A percentile compares a stretch with the other conserved stretches of the same genome.
Conservation (phyloP, 2,113 vertebrate species). For the Butastur rufipennis region DNA sequence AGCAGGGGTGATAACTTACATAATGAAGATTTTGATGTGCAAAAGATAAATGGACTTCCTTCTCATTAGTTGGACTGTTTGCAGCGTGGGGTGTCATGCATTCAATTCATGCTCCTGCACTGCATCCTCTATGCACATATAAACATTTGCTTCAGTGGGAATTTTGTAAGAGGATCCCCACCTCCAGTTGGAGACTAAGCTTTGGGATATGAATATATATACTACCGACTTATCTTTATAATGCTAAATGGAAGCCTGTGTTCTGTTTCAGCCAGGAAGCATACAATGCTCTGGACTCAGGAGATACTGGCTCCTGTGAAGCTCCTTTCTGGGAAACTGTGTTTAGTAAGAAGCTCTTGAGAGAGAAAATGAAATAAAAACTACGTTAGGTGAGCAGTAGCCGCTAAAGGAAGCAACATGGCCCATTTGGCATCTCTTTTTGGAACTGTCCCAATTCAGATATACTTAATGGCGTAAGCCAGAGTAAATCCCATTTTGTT, state of each 20-base stretch:
- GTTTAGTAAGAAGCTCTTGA: neutral
- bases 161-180: neutral
- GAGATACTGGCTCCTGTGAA: neutral
- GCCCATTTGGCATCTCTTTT: conserved; percentile 3
- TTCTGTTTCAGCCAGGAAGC: neutral
- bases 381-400: neutral
- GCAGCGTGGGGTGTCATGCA: neutral
- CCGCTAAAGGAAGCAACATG: neutral
- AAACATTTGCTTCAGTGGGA: neutral
- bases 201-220: neutral
- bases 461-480: neutral
- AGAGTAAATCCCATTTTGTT: neutral
- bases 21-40: neutral
- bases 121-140: neutral
- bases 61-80: neutral
- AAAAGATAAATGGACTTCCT: neutral
- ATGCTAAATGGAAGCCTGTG: neutral
- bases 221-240: neutral
- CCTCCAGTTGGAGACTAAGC: neutral
- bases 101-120: neutral
- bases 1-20: neutral
- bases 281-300: neutral
- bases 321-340: conserved; percentile 5
- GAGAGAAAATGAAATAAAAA: neutral
- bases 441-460: neutral